Conservation (phyloP, 2,797 vertebrate genomes). For the Erithacus rubecula region DNA sequence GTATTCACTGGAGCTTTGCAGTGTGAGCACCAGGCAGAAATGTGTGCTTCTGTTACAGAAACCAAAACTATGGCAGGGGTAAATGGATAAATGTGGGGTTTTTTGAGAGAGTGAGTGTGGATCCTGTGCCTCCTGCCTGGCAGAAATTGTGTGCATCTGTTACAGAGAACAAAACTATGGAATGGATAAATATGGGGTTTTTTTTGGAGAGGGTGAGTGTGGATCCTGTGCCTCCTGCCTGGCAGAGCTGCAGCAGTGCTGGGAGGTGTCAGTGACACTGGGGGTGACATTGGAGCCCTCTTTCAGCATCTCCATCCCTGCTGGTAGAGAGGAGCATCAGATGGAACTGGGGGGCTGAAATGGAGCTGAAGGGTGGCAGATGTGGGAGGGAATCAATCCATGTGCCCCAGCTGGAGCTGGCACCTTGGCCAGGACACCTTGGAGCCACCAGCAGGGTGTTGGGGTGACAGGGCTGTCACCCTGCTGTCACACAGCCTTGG, state of each 20-base stretch:
- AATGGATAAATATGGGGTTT: accelerated
- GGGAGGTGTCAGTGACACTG: not conserved
- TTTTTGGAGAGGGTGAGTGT: not conserved
- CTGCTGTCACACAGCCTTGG: too few relatives aligned
- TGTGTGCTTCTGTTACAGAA: not conserved
- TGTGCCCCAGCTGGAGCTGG: not conserved
- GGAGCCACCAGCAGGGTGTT: accelerated
- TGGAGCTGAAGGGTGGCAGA: not conserved
- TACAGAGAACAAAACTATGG: too few relatives aligned
- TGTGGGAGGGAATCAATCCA: not conserved
- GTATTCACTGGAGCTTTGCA: not conserved
- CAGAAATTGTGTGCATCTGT: not conserved
- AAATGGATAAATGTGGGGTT: accelerated
- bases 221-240: not conserved
- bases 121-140: not conserved
- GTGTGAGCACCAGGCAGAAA: not conserved
- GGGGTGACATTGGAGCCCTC: not conserved
- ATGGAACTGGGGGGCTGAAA: not conserved
- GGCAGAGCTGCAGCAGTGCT: not conserved
- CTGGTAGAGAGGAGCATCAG: not conserved
- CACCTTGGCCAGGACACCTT: not conserved
- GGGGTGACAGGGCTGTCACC: not conserved
- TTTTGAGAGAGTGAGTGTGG: not conserved
- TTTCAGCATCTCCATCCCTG: not conserved
- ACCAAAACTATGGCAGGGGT: not conserved